Conservation (phyloP, 2,888 invertebrate genomes). For the Dasysyrphus albostriatus region DNA sequence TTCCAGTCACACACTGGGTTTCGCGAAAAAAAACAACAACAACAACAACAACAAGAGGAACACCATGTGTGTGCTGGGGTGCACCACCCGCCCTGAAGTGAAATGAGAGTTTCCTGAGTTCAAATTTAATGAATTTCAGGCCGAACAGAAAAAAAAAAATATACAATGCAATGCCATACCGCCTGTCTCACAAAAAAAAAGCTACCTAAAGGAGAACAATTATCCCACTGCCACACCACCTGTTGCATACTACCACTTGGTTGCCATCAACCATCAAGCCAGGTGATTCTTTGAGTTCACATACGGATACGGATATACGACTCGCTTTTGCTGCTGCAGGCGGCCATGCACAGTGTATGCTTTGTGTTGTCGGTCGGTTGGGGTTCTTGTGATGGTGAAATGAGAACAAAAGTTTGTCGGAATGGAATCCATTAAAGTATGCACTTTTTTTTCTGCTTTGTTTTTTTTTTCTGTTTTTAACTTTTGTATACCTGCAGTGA, state of each 20-base stretch:
- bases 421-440: constrained; percentile 66
- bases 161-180: constrained; percentile 28
- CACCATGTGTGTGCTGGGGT: constrained; percentile 14
- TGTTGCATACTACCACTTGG: constrained; percentile 36
- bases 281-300: constrained; percentile 35
- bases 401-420: constrained; percentile 64
- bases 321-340: constrained; percentile 1
- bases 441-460: background rate
- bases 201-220: constrained; percentile 48
- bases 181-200: background rate
- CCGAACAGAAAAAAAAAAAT: background rate
- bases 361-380: constrained; percentile 1
- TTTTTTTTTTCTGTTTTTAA: constrained; percentile 10
- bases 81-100: constrained; percentile 57
- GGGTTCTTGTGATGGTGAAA: constrained; percentile 26
- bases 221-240: constrained; percentile 61
- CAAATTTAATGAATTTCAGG: constrained; percentile 63
- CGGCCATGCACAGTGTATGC: constrained; percentile 8
- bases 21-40: constrained; percentile 26
- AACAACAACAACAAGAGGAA: constrained; percentile 40
- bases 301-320: constrained; percentile 31
- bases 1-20: constrained; percentile 43
- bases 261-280: background rate
- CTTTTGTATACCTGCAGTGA: background rate
- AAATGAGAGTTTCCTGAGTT: constrained; percentile 60